Conservation (phyloP, 2,797 vertebrate genomes). For the Carduelis carduelis region DNA sequence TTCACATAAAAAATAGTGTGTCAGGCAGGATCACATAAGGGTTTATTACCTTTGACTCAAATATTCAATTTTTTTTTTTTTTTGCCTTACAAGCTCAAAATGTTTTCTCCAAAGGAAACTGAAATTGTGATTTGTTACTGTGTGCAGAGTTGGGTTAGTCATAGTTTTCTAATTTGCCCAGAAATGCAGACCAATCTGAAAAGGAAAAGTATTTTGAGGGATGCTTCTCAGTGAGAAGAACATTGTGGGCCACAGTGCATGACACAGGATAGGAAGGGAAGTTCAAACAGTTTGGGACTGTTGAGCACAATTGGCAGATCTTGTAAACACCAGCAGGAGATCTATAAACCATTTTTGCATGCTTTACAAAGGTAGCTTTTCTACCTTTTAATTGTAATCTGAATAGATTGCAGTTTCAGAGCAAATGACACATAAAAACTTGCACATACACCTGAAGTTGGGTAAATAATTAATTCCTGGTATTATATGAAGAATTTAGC, state of each 20-base stretch:
- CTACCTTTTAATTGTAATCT: neutral
- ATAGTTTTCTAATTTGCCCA: neutral
- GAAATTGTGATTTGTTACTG: neutral
- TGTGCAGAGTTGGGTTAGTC: neutral
- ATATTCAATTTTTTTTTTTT: neutral
- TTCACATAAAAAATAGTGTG: neutral
- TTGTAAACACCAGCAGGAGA: neutral
- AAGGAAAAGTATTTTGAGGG: neutral
- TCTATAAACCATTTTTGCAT: neutral
- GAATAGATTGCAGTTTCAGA: neutral
- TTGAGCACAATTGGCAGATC: neutral
- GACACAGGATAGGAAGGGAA: neutral
- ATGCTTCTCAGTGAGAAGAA: neutral
- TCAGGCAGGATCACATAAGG: neutral
- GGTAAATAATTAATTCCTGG: neutral
- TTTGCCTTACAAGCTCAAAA: neutral
- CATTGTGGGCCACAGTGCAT: neutral
- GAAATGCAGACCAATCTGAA: neutral
- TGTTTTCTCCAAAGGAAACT: neutral
- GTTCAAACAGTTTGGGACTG: neutral
- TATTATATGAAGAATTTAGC: neutral
- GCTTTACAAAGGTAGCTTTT: neutral
- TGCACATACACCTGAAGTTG: neutral
- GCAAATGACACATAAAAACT: neutral
- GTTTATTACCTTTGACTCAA: neutral